Evolutionary conservation across 2,888 invertebrate species (phyloP).

Genomic region (Leptinotarsa peninsularis): DNA sequence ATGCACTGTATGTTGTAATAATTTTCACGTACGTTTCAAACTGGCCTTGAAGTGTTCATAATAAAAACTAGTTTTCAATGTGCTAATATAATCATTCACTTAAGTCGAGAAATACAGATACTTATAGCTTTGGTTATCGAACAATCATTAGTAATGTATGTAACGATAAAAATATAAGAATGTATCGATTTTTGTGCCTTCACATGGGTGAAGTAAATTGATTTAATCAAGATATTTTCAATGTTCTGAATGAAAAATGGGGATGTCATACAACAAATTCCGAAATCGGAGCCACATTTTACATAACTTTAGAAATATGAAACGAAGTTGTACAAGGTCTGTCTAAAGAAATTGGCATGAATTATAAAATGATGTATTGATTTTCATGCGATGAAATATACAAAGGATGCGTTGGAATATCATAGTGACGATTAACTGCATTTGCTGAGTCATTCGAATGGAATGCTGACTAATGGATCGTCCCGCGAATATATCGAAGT

Average conservation of each 20-base stretch:
- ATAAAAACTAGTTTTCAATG: conserved; percentile 1
- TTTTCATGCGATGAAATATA: conserved; percentile 7
- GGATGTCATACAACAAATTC: background rate
- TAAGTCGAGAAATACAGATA: background rate
- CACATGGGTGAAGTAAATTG: too few relatives aligned
- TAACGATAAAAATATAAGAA: background rate
- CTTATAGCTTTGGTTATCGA: background rate
- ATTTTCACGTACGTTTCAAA: background rate
- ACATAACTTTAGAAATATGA: background rate
- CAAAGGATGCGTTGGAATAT: conserved; percentile 3
- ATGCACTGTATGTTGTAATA: background rate
- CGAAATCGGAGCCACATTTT: background rate
- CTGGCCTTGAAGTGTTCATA: conserved; percentile 1
- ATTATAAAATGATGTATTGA: conserved; percentile 20
- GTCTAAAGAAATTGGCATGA: background rate
- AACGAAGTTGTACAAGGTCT: too few relatives aligned
- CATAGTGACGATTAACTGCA: conserved; percentile 9
- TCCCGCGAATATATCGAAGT: background rate
- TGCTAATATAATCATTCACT: background rate
- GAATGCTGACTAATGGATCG: conserved; percentile 1
- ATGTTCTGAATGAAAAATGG: background rate
- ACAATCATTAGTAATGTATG: background rate
- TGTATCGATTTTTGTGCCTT: too few relatives aligned
- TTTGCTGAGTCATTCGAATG: background rate
- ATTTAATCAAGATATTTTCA: too few relatives aligned